Percentiles rank a stretch among this genome's conserved stretches.
phyloP scores from a whole-genome alignment of 2,797 vertebrate genomes.

The Mormyrops attenuatus region DNA sequence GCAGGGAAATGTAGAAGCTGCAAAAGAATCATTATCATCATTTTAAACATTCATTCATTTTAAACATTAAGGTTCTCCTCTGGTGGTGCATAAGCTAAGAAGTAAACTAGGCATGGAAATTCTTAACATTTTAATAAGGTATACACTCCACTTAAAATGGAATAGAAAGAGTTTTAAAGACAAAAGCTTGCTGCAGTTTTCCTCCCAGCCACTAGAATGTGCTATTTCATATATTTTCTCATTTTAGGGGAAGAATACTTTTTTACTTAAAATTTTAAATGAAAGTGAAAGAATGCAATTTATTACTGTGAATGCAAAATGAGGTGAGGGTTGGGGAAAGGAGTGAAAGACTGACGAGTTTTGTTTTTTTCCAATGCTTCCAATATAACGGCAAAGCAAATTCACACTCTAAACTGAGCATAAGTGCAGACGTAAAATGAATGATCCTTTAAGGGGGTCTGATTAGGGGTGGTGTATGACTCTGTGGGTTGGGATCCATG shows the following conservation, averaged over 20 bases:
- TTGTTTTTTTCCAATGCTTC: neutral
- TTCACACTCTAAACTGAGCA: neutral
- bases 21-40: neutral
- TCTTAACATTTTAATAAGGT: neutral
- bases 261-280: constrained; percentile 54
- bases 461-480: neutral
- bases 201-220: constrained; percentile 77
- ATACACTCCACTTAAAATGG: neutral
- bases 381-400: neutral
- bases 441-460: neutral
- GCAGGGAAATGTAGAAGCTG: neutral
- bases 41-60: neutral
- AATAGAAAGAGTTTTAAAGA: neutral
- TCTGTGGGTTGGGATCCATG: neutral
- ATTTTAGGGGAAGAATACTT: constrained; percentile 31
- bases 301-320: constrained; percentile 33
- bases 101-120: neutral
- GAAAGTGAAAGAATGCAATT: constrained; percentile 55
- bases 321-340: neutral
- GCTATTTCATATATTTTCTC: constrained; percentile 81
- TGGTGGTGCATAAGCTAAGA: neutral
- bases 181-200: constrained; percentile 57
- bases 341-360: neutral
- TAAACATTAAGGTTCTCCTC: neutral
- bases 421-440: neutral